A percentile compares a stretch with the other conserved stretches of the same genome.
Evolutionary conservation across 1,140 invertebrate genomes (phyloP).

Genomic region (Elymnias hypermnestra): DNA sequence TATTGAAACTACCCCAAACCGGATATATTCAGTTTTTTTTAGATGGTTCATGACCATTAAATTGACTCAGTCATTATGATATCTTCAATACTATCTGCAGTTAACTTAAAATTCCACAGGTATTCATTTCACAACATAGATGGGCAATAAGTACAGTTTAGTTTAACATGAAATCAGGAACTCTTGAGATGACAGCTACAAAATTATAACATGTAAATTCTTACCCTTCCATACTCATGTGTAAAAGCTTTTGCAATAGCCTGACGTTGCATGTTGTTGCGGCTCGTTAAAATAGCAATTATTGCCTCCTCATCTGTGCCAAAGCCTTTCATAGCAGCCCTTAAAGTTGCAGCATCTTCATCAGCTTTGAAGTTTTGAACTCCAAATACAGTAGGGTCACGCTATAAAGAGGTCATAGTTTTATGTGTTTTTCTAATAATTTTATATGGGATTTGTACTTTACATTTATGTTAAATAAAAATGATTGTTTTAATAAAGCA

Average conservation of each 20-base stretch:
- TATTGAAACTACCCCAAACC: too few relatives aligned
- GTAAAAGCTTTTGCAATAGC: conserved; percentile 82
- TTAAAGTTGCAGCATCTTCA: conserved; percentile 81
- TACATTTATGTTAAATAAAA: too few relatives aligned
- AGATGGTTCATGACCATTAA: too few relatives aligned
- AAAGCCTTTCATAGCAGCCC: conserved; percentile 86
- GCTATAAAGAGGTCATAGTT: conserved; percentile 36
- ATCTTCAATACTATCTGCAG: too few relatives aligned
- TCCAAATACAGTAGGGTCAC: conserved; percentile 79
- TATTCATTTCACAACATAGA: too few relatives aligned
- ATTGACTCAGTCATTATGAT: too few relatives aligned
- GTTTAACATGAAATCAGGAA: too few relatives aligned
- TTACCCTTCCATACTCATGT: conserved; percentile 85
- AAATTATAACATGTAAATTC: too few relatives aligned
- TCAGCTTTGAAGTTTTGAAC: conserved; percentile 79
- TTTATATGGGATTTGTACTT: neutral
- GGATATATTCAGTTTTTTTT: too few relatives aligned
- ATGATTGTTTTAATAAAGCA: neutral
- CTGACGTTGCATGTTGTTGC: conserved; percentile 82
- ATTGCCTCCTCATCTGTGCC: conserved; percentile 87
- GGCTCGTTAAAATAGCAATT: conserved; percentile 82
- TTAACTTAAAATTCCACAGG: too few relatives aligned
- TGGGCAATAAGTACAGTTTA: too few relatives aligned
- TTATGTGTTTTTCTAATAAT: neutral
- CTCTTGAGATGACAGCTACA: too few relatives aligned